Percentiles rank a stretch among this genome's conserved stretches.
phyloP scores from a whole-genome alignment of 2,888 invertebrate species.

The Yponomeuta evonymella region DNA sequence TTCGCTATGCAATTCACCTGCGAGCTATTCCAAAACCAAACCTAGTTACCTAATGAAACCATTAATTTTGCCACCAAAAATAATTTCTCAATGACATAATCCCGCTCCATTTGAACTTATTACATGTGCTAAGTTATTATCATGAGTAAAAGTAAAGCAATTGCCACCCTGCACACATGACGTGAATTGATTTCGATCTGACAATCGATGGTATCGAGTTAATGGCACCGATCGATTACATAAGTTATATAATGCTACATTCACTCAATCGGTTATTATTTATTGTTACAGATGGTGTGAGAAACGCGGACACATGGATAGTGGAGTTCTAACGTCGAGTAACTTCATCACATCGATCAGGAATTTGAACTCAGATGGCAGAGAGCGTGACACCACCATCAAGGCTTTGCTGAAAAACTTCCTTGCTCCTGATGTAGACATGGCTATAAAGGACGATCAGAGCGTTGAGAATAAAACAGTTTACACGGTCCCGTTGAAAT shows the following conservation, averaged over 20 bases:
- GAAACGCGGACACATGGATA: slow-evolving; percentile 61
- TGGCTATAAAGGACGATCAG: slow-evolving; percentile 66
- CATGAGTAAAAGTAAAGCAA: slow-evolving; percentile 5
- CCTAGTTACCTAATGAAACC: slow-evolving; percentile 22
- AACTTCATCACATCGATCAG: slow-evolving; percentile 57
- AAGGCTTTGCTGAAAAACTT: slow-evolving; percentile 61
- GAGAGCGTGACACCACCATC: slow-evolving; percentile 56
- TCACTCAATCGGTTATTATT: slow-evolving; percentile 24
- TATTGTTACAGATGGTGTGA: slow-evolving; percentile 69
- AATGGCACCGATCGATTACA: slow-evolving; percentile 8
- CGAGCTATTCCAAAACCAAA: slow-evolving; percentile 30
- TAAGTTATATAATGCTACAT: slow-evolving; percentile 3
- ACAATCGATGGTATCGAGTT: slow-evolving; percentile 18
- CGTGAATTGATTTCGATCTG: slow-evolving; percentile 13
- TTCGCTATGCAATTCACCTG: slow-evolving; percentile 29
- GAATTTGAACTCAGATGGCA: slow-evolving; percentile 48
- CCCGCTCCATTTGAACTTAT: slow-evolving; percentile 7
- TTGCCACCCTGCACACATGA: not conserved
- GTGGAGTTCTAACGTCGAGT: slow-evolving; percentile 51
- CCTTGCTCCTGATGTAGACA: slow-evolving; percentile 55
- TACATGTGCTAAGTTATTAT: slow-evolving; percentile 4
- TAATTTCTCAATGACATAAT: slow-evolving; percentile 31
- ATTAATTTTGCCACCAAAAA: slow-evolving; percentile 25
- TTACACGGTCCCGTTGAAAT: slow-evolving; percentile 56
- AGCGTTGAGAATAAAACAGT: slow-evolving; percentile 50